These are phyloP conservation scores for Apogon hyalosoma DNA, from an alignment of 2,797 vertebrate genomes.

Conservation along the genomic window DNA sequence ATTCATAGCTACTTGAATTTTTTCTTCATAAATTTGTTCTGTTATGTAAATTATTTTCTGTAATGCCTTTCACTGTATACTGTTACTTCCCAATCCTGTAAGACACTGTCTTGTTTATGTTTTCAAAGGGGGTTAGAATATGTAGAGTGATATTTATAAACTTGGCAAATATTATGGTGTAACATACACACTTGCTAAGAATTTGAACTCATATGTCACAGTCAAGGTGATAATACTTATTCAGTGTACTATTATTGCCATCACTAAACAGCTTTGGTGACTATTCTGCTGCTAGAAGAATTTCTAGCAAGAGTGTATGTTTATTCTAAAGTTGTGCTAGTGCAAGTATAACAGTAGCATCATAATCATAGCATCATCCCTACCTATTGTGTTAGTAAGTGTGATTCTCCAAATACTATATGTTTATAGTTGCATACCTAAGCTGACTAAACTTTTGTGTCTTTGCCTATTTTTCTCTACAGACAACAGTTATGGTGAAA, in stretches of 20 bases:
- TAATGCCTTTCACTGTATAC: neutral
- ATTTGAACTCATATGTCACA: neutral
- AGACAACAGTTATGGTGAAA: constrained; percentile 89
- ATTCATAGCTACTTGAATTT: neutral
- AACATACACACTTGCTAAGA: constrained; percentile 38
- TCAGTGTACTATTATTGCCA: neutral
- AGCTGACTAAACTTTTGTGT: constrained; percentile 39
- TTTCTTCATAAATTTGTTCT: neutral
- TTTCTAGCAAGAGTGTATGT: constrained; percentile 32
- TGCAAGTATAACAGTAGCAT: neutral
- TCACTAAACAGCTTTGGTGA: neutral
- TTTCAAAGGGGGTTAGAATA: constrained; percentile 13
- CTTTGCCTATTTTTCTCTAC: constrained; percentile 60
- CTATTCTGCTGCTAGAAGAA: neutral
- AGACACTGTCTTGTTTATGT: constrained; percentile 17
- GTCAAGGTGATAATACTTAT: no score
- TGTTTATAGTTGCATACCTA: neutral
- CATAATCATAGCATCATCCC: neutral
- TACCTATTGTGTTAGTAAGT: neutral
- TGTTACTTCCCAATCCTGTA: constrained; percentile 36
- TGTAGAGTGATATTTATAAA: neutral
- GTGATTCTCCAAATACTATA: neutral
- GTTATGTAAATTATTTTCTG: neutral
- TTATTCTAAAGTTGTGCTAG: neutral
- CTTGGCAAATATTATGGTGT: neutral